Evolutionary conservation across 2,113 vertebrate species (phyloP), one percentile per base, ranked within the genome.

Genomic region (Callorhinus ursinus): DNA sequence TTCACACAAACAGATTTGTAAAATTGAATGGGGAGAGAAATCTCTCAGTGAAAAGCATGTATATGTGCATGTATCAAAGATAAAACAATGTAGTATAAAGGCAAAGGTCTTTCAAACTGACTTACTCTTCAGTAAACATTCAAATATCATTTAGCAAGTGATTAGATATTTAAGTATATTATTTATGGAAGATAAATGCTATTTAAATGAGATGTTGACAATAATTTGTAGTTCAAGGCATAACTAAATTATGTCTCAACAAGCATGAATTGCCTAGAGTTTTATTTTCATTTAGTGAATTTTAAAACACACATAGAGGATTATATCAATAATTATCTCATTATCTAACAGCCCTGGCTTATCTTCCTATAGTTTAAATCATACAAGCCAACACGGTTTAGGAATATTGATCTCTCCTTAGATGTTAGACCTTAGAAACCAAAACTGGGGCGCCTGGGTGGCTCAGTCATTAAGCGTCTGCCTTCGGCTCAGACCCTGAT

Each of bases 251-350:
- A 89, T 69, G 12, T 85, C 36, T 80, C 79, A 88, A 71, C 4
- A 61, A 67, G 31, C 14, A 93, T 59, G 4, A 96, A 46, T 53
- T 65, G 18, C 14, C 51, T 91, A 79, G 95, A 81, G 80, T 74
- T 91, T 67, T 88, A 26, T 72, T 96, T 96, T 93, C 13, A 42
- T 63, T 91, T 86, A 67, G 63, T 55, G 24, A 89, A 61, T 59
- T 39, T 90, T 91, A 96, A 1, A 96, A 96, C 61, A 91, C 39
- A 67, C n/a, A 80, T 3, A 88, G 21, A 93, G 7, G 21, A 36
- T n/a, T 72, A 1, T 55, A n/a, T 57, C 51, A 42, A 65, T 36
- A 83, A 36, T 26, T n/a, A 83, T 16, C 39, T 90, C 74, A 19
- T 15, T 69, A 67, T 24, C 79, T 88, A 84, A 74, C 3, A 74